Evolutionary conservation across 1,140 invertebrate genomes (phyloP).

Genomic region (Agrypnia vestita): DNA sequence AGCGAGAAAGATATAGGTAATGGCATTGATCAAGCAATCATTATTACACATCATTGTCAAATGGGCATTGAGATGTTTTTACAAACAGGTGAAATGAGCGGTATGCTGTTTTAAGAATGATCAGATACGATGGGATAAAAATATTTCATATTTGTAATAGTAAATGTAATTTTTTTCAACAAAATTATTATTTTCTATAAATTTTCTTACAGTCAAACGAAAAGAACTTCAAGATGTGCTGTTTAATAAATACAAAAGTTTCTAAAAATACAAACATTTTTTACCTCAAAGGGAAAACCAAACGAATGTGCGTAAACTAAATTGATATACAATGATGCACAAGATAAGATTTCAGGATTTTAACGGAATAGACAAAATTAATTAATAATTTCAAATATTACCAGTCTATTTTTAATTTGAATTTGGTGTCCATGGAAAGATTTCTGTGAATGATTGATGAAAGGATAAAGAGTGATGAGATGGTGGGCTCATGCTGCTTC

Average conservation of each 20-base stretch:
- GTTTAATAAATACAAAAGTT: slow-evolving; percentile 1
- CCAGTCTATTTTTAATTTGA: neutral
- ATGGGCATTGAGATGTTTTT: slow-evolving; percentile 3
- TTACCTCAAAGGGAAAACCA: neutral
- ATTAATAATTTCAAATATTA: slow-evolving; percentile 5
- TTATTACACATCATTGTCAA: neutral
- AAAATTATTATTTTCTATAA: neutral
- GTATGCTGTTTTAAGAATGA: neutral
- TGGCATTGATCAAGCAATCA: slow-evolving; percentile 41
- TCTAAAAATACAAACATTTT: slow-evolving; percentile 17
- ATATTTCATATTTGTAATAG: slow-evolving; percentile 3
- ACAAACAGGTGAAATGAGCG: neutral
- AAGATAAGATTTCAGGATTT: slow-evolving; percentile 11
- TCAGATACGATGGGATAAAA: neutral
- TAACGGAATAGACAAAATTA: slow-evolving; percentile 9
- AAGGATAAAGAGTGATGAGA: slow-evolving; percentile 15
- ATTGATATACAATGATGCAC: slow-evolving; percentile 24
- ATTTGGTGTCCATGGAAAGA: slow-evolving; percentile 17
- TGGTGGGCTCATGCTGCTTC: neutral
- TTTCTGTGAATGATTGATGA: slow-evolving; percentile 14
- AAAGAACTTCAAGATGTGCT: neutral
- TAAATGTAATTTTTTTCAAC: neutral
- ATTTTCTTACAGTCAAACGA: slow-evolving; percentile 25
- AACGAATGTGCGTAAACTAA: slow-evolving; percentile 8
- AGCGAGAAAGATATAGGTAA: slow-evolving; percentile 19